Conservation (phyloP, 2,888 invertebrate genomes). For the Tethea ocularis region DNA sequence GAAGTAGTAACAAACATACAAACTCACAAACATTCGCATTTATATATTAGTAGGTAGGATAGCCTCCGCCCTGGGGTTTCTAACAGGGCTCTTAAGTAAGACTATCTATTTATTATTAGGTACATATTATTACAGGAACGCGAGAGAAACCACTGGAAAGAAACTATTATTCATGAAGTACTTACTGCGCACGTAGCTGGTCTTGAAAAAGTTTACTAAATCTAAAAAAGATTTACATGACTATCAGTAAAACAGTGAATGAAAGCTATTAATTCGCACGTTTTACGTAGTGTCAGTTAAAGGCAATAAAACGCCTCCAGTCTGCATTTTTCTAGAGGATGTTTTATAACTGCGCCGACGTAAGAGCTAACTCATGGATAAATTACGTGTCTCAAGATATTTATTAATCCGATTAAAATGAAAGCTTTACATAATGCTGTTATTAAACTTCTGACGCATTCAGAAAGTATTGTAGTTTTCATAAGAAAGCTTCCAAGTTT, state of each 20-base stretch:
- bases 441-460: not conserved
- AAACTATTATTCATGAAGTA: too few relatives aligned
- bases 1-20: too few relatives aligned
- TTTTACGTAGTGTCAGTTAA: slow-evolving; percentile 4
- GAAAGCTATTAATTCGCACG: not conserved
- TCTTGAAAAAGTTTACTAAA: not conserved
- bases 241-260: not conserved
- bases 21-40: too few relatives aligned
- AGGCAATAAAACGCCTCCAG: not conserved
- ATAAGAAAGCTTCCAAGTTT: not conserved
- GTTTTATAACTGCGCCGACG: not conserved
- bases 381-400: not conserved
- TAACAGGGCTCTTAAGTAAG: too few relatives aligned
- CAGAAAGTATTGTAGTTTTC: not conserved
- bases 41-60: too few relatives aligned
- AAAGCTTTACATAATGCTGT: not conserved
- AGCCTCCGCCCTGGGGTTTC: too few relatives aligned
- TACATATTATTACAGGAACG: too few relatives aligned
- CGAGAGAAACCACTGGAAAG: too few relatives aligned
- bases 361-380: not conserved
- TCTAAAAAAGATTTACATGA: not conserved
- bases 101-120: too few relatives aligned
- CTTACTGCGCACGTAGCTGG: not conserved
- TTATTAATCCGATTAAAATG: not conserved
- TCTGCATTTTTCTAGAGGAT: not conserved